Evolutionary conservation across 2,113 vertebrate genomes (phyloP).

Genomic region (Pluvialis apricaria): DNA sequence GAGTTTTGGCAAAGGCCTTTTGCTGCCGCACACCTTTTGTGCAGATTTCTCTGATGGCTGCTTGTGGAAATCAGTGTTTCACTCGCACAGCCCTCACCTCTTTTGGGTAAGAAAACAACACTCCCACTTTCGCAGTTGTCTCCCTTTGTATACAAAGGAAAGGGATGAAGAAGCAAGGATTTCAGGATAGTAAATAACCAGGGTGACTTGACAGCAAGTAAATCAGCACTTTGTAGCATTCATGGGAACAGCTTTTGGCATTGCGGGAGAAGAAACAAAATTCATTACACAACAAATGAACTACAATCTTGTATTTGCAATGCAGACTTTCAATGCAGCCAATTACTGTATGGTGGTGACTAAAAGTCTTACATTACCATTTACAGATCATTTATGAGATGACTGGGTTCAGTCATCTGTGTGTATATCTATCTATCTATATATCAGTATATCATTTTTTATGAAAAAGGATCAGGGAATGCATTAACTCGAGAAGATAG

Average conservation of each 20-base stretch:
- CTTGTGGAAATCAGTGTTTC: neutral
- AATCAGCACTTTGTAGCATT: neutral
- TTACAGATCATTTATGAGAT: neutral
- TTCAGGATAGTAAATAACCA: neutral
- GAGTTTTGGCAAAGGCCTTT: neutral
- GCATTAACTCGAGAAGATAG: neutral
- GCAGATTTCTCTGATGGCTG: neutral
- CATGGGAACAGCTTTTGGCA: neutral
- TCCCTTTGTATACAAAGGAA: neutral
- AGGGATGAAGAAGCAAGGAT: neutral
- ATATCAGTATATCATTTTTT: neutral
- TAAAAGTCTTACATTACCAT: neutral
- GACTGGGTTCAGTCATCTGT: neutral
- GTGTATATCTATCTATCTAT: neutral
- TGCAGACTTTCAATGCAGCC: neutral
- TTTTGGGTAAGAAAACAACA: neutral
- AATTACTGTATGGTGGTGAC: neutral
- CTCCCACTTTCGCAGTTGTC: neutral
- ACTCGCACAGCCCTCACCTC: neutral
- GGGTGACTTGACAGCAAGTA: neutral
- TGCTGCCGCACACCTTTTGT: accelerated
- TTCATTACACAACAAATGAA: slow-evolving; percentile 1
- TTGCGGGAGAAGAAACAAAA: neutral
- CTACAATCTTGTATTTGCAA: neutral
- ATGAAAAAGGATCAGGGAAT: neutral